Conservation (phyloP, 2,113 vertebrate species). For the Dryoscopus gambensis region DNA sequence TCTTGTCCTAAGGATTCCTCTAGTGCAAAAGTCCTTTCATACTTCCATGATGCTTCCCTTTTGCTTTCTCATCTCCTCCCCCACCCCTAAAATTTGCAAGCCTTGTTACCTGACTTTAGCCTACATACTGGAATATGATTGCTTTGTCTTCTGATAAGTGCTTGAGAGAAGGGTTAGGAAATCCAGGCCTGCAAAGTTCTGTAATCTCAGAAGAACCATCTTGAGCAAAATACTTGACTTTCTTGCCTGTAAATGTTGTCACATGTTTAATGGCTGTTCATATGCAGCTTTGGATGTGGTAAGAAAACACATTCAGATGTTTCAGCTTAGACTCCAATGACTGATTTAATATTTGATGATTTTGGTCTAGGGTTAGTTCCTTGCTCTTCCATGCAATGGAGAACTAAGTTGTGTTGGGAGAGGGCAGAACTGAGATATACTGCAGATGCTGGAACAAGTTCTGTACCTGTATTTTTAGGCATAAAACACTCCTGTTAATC, state of each 20-base stretch:
- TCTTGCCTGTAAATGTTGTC: neutral
- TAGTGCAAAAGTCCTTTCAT: neutral
- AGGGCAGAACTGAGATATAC: neutral
- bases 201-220: neutral
- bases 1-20: neutral
- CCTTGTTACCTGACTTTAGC: neutral
- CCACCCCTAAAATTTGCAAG: neutral
- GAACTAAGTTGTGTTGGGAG: neutral
- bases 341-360: neutral
- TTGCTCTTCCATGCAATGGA: neutral
- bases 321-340: neutral
- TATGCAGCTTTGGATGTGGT: neutral
- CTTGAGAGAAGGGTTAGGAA: neutral
- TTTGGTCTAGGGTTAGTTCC: neutral
- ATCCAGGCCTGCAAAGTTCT: neutral
- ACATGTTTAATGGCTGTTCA: neutral
- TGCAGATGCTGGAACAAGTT: neutral
- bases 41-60: neutral
- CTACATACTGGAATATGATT: neutral
- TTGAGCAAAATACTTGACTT: neutral
- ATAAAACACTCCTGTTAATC: neutral
- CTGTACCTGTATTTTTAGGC: neutral
- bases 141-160: neutral
- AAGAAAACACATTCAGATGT: neutral
- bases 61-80: neutral